A percentile compares a stretch with the other conserved stretches of the same genome.
Evolutionary conservation across 2,888 invertebrate species (phyloP).

Genomic region (Uropetala carovei): DNA sequence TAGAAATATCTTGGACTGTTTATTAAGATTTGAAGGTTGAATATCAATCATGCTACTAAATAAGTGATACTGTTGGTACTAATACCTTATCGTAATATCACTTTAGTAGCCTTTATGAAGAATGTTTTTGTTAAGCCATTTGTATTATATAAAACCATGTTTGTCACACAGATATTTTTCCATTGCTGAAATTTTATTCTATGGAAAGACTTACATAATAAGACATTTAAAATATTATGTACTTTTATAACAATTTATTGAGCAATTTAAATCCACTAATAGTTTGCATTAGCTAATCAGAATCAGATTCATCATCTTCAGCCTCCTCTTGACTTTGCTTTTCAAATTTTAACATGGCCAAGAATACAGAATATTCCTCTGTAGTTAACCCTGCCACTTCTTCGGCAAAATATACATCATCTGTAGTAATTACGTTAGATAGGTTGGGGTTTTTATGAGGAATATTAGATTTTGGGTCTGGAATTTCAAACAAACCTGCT

Average conservation of each 20-base stretch:
- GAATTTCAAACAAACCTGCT: conserved; percentile 32
- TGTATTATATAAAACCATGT: no score
- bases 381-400: conserved; percentile 7
- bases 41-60: no score
- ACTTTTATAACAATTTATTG: neutral
- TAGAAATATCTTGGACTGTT: no score
- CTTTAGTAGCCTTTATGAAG: neutral
- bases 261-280: neutral
- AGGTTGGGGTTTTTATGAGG: neutral
- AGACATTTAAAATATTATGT: neutral
- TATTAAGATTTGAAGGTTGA: no score
- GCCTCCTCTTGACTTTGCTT: neutral
- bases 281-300: neutral
- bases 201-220: neutral
- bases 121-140: no score
- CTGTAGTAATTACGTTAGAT: neutral
- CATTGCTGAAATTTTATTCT: neutral
- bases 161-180: neutral
- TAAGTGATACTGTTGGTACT: no score
- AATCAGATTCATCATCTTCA: neutral
- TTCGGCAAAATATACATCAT: conserved; percentile 26
- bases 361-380: conserved; percentile 46
- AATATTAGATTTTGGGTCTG: neutral
- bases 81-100: no score
- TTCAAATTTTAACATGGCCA: neutral